Percentiles rank a stretch among this genome's conserved stretches.
phyloP scores from a whole-genome alignment of 1,140 invertebrate genomes.

The Heliconius hewitsoni region DNA sequence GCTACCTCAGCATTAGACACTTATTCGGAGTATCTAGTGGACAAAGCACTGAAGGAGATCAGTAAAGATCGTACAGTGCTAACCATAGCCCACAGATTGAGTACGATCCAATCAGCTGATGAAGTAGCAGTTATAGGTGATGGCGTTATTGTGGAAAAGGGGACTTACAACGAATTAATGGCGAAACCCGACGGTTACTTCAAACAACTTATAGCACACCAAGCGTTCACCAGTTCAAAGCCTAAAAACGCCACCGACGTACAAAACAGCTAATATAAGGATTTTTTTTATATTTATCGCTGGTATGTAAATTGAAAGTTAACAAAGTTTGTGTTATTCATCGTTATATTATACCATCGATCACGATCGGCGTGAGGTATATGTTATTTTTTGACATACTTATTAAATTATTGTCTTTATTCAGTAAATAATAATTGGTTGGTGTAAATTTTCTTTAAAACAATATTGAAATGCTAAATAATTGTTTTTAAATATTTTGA shows the following conservation, averaged over 20 bases:
- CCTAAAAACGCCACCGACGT: conserved; percentile 48
- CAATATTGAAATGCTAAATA: not conserved
- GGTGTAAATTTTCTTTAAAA: conserved; percentile 1
- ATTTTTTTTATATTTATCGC: not conserved
- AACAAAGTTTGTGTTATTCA: too few relatives aligned
- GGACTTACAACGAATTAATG: conserved; percentile 85
- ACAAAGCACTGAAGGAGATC: conserved; percentile 91
- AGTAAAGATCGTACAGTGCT: conserved; percentile 91
- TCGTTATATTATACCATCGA: too few relatives aligned
- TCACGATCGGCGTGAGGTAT: not conserved
- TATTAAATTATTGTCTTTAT: not conserved
- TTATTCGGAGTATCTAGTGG: conserved; percentile 93
- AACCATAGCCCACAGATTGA: conserved; percentile 95
- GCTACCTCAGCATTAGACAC: conserved; percentile 96
- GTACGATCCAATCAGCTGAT: conserved; percentile 95
- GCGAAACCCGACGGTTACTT: conserved; percentile 66
- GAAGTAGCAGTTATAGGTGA: conserved; percentile 93
- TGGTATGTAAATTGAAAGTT: not conserved
- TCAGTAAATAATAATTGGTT: not conserved
- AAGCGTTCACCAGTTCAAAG: conserved; percentile 54
- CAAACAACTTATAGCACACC: conserved; percentile 68
- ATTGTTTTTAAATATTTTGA: not conserved
- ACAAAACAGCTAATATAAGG: conserved; percentile 45
- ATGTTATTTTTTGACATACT: not conserved
- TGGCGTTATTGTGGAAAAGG: conserved; percentile 91